phyloP scores from a whole-genome alignment of 2,888 invertebrate species.

The Tachystola acroxantha region DNA sequence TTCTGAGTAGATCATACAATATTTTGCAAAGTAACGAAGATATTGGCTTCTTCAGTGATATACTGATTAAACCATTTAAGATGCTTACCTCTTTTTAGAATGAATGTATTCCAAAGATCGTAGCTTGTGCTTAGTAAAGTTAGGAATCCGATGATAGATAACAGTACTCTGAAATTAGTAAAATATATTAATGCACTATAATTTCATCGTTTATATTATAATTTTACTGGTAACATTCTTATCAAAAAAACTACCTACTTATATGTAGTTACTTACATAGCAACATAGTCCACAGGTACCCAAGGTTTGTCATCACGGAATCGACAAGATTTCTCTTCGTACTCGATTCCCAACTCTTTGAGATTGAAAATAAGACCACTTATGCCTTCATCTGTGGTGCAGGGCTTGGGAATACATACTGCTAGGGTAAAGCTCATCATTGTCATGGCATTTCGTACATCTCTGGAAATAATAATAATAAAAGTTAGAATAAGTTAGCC shows the following conservation, averaged over 20 bases:
- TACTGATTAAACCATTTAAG: not conserved
- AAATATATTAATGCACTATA: too few species aligned
- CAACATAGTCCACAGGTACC: slow-evolving; percentile 26
- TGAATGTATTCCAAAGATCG: slow-evolving; percentile 30
- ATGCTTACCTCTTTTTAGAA: slow-evolving; percentile 32
- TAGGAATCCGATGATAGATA: slow-evolving; percentile 13
- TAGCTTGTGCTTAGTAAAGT: slow-evolving; percentile 42
- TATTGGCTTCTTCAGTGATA: not conserved
- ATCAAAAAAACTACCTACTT: too few species aligned
- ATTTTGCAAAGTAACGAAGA: not conserved
- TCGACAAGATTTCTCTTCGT: slow-evolving; percentile 25
- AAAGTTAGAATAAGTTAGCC: too few species aligned
- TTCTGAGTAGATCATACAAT: too few species aligned
- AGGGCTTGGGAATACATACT: slow-evolving; percentile 33
- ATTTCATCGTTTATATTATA: too few species aligned
- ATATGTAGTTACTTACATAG: slow-evolving; percentile 25
- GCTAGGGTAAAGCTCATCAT: slow-evolving; percentile 15
- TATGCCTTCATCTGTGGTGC: slow-evolving; percentile 25
- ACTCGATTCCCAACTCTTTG: slow-evolving; percentile 19
- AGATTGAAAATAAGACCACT: slow-evolving; percentile 19
- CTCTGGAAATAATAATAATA: not conserved
- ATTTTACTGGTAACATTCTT: too few species aligned
- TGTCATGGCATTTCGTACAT: not conserved
- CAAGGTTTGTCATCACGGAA: slow-evolving; percentile 31
- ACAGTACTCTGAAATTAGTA: not conserved